These are phyloP conservation scores for Numenius arquata DNA, from an alignment of 2,113 vertebrate genomes.

Conservation along the genomic window DNA sequence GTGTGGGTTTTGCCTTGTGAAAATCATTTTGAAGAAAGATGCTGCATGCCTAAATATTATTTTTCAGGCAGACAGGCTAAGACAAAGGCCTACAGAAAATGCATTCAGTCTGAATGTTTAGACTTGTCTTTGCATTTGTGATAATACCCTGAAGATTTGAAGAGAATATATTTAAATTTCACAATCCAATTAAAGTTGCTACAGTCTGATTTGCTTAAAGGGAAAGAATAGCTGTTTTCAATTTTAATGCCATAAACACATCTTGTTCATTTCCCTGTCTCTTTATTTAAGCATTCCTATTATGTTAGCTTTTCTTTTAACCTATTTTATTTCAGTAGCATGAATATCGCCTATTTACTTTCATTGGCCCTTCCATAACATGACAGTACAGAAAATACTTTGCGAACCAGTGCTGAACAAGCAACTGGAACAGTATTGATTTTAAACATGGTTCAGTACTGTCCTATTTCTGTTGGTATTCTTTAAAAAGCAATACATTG, in stretches of 20 bases:
- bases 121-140: constrained; percentile 24
- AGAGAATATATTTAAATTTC: constrained; percentile 33
- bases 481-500: constrained; percentile 1
- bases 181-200: constrained; percentile 28
- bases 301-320: not conserved
- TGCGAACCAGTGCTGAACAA: constrained; percentile 52
- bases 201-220: constrained; percentile 39
- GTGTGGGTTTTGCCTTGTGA: constrained; percentile 68
- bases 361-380: constrained; percentile 31
- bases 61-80: constrained; percentile 72
- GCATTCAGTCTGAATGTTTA: constrained; percentile 16
- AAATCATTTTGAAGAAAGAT: constrained; percentile 68
- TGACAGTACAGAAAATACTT: constrained; percentile 42
- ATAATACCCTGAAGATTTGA: constrained; percentile 20
- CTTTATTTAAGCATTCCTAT: not conserved
- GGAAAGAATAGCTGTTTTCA: constrained; percentile 10
- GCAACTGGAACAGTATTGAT: constrained; percentile 56
- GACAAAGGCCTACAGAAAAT: constrained; percentile 77
- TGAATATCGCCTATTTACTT: constrained; percentile 48
- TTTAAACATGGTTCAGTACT: constrained; percentile 25
- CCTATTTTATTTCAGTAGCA: constrained; percentile 41
- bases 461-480: constrained; percentile 28
- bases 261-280: not conserved
- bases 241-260: not conserved
- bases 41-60: constrained; percentile 74